Evolutionary conservation across 1,140 invertebrate species (phyloP), one percentile per base, ranked within the genome.

Genomic region (Papilio dardanus): DNA sequence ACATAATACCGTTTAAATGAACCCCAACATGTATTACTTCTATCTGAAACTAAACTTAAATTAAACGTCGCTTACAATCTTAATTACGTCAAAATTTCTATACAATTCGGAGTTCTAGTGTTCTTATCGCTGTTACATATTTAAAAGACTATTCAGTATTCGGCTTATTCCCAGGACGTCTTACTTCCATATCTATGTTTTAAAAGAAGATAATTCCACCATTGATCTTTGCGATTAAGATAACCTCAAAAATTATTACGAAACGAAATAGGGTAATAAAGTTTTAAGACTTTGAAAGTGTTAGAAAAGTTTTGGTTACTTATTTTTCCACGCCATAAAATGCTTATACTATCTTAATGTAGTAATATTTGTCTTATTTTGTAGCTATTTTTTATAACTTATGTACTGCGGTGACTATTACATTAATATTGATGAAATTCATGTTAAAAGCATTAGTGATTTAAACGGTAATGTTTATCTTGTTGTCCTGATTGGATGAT

Each of bases 241-340:
- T 58, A 58, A 58, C 54, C 12, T 28, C n/a, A 19, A 58, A 28
- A 58, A 58, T 58, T 58, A 58, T 58, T 58, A 58, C 54, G 10
- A 58, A 24, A 58, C 21, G 16, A 28, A 10, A 58, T 30, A 58
- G 21, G 12, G 54, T 24, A 12, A 58, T 58, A 58, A 58, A 58
- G 24, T 58, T 58, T 58, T 58, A 58, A 58, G 21, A 58, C 21
- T 28, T 8, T 58, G 10, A 24, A 58, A 58, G 10, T 58, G 54
- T 58, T 58, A 3, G 30, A 58, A 58, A 28, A 58, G 21, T 21
- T 28, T 12, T 21, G 54, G 30, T 58, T 58, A 24, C 3, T 58
- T 28, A 58, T 30, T 16, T 54, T 58, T 58, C 54, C 54, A 10
- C 12, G 24, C 21, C 12, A 58, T 58, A 58, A 58, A 58, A 10